phyloP scores from a whole-genome alignment of 2,888 invertebrate species.

The Euplexia lucipara region DNA sequence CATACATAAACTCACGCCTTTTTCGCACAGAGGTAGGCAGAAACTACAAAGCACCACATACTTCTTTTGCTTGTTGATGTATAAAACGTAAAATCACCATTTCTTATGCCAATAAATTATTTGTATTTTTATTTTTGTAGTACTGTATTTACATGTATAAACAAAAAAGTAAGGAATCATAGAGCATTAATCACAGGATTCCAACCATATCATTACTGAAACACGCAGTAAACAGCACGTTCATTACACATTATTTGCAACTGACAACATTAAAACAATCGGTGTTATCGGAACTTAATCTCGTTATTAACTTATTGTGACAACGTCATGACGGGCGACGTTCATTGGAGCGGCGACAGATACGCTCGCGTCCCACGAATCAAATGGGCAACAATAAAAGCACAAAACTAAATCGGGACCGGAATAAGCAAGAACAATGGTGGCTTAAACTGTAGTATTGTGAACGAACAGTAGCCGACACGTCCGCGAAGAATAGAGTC shows the following conservation, averaged over 20 bases:
- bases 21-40: too few species aligned
- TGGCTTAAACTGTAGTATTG: constrained; percentile 87
- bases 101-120: too few species aligned
- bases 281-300: constrained; percentile 57
- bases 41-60: too few species aligned
- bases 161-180: too few species aligned
- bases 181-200: too few species aligned
- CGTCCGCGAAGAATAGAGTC: constrained; percentile 88
- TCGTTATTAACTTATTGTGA: constrained; percentile 61
- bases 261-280: constrained; percentile 56
- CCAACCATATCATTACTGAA: constrained; percentile 14
- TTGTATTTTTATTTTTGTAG: too few species aligned
- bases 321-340: constrained; percentile 57
- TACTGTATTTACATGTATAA: too few species aligned
- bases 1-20: too few species aligned
- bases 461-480: constrained; percentile 77
- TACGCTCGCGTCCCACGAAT: constrained; percentile 66
- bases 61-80: too few species aligned
- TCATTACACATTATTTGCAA: constrained; percentile 44
- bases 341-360: constrained; percentile 71
- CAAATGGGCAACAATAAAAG: constrained; percentile 85
- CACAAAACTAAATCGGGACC: constrained; percentile 84
- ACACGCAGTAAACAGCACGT: constrained; percentile 23
- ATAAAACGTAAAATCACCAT: too few species aligned
- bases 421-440: constrained; percentile 87